These are phyloP conservation scores for Albula goreensis DNA, from an alignment of 2,113 vertebrate genomes.

Conservation along the genomic window DNA sequence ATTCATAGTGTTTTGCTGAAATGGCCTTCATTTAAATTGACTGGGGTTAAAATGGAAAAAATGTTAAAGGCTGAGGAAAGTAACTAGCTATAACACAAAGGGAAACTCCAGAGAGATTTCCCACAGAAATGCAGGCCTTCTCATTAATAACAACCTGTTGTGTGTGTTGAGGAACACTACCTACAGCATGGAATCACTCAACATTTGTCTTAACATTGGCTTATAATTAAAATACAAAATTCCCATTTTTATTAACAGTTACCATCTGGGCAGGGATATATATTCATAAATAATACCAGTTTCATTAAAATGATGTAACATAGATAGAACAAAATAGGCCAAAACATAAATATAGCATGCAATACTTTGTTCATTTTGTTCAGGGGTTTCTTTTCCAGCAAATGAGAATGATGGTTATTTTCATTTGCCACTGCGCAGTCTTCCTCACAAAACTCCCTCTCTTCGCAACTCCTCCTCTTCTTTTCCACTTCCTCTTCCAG, in stretches of 20 bases:
- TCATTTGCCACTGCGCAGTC: no score
- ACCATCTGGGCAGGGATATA: no score
- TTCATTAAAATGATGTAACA: no score
- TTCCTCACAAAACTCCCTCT: no score
- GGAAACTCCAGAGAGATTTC: background rate
- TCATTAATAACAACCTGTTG: background rate
- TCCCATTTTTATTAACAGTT: background rate
- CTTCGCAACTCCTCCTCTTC: no score
- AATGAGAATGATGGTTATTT: no score
- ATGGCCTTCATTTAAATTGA: background rate
- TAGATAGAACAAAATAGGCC: no score
- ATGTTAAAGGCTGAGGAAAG: background rate
- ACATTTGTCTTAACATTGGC: background rate
- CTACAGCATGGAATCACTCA: background rate
- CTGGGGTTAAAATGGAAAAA: conserved; percentile 6
- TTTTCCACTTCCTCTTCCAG: no score
- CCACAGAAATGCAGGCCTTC: background rate
- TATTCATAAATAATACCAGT: no score
- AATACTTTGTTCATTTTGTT: no score
- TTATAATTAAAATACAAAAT: background rate
- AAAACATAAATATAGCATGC: no score
- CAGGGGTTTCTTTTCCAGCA: no score
- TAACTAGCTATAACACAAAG: background rate
- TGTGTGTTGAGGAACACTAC: background rate
- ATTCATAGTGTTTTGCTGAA: conserved; percentile 25